Percentiles rank a stretch among this genome's conserved stretches.
phyloP scores from a whole-genome alignment of 1,140 invertebrate genomes.

The Prorops nasuta region DNA sequence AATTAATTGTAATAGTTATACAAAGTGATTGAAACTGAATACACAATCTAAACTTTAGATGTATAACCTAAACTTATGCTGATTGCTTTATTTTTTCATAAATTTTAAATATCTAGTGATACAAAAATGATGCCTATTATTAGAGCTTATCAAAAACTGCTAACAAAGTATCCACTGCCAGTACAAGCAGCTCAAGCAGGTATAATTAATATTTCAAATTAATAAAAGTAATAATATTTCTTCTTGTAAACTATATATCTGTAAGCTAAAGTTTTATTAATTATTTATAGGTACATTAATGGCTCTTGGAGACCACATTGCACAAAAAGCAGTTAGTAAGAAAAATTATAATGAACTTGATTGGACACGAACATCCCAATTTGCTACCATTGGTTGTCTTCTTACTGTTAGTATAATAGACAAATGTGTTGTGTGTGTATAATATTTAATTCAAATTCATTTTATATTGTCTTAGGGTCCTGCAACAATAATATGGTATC shows the following conservation, averaged over 20 bases:
- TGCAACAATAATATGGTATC: conserved; percentile 69
- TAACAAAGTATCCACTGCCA: conserved; percentile 38
- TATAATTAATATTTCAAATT: conserved; percentile 30
- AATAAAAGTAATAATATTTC: too few relatives aligned
- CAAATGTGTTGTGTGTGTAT: too few relatives aligned
- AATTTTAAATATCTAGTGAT: too few relatives aligned
- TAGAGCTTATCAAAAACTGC: conserved; percentile 33
- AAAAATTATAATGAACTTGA: conserved; percentile 50
- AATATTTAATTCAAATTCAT: too few relatives aligned
- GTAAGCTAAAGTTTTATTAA: conserved; percentile 1
- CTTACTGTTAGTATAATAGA: conserved; percentile 55
- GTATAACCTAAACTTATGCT: too few relatives aligned
- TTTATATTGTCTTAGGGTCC: conserved; percentile 68
- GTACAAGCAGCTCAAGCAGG: conserved; percentile 49
- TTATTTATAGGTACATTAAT: conserved; percentile 56
- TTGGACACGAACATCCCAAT: conserved; percentile 51
- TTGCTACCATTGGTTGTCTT: conserved; percentile 55
- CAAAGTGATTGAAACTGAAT: too few relatives aligned
- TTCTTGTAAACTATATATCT: conserved; percentile 1
- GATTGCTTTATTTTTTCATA: too few relatives aligned
- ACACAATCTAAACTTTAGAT: too few relatives aligned
- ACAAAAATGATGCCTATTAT: conserved; percentile 38
- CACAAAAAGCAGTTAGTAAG: conserved; percentile 60
- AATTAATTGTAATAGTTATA: too few relatives aligned
- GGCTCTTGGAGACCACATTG: conserved; percentile 60